Evolutionary conservation across 2,113 vertebrate genomes (phyloP), one percentile per base, ranked within the genome.

Genomic region (Festucalex cinctus): DNA sequence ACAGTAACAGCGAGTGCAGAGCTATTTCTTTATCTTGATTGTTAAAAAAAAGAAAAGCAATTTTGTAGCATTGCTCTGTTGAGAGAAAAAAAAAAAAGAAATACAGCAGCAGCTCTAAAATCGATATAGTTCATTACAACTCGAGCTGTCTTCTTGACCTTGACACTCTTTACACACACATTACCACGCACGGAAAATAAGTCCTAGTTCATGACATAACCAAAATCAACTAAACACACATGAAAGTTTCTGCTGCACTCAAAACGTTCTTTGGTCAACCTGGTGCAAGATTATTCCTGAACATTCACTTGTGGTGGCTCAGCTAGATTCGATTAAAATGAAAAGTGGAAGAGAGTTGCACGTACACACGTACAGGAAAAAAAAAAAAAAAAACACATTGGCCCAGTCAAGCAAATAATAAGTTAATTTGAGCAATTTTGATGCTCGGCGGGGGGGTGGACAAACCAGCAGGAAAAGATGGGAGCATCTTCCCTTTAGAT

Each of bases 381-480:
- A 76, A 78, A 77, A 89, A 85, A 88, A 89, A 83, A 91, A 82
- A 91, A 90, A 91, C 90, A 90, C 87, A 92, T 91, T 91, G 90
- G 87, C 85, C 90, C 86, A 93, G 90, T 89, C 90, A 89, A 92
- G 91, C 92, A 92, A 91, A 92, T 92, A 92, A 93, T 91, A 93
- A 91, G 91, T 90, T 92, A 92, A 93, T 93, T 91, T 90, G 85
- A 92, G 92, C 92, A 93, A 92, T 92, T 92, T 92, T 74, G 74
- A 79, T 64, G 58, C 91, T 85, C 91, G 81, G 90, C 89, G 53
- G 90, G 91, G 59, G 81, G 90, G n/a, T n/a, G n/a, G 88, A 85
- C 84, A 88, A 86, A 89, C 90, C 91, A 90, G 88, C 89, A 81
- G 84, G 90, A 90, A 80, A 75, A 88, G 82, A 81, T 67, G 63